Percentiles rank a stretch among this genome's conserved stretches.
Conservation (phyloP, 2,797 vertebrate species). For the Spinibarbus caldwelli region DNA sequence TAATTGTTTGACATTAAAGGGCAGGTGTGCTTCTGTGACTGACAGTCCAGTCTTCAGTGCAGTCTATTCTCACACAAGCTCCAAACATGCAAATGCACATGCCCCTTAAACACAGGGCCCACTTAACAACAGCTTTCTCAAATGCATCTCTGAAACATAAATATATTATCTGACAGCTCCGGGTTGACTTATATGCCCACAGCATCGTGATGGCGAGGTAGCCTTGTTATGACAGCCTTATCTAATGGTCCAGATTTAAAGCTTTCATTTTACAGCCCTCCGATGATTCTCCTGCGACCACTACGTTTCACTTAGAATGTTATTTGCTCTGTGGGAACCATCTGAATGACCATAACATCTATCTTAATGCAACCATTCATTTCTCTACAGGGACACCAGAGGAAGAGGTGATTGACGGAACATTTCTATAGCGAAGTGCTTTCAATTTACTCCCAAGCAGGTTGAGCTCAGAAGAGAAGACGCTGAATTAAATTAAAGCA, state of each 20-base stretch:
- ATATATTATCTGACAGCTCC: slow-evolving; percentile 26
- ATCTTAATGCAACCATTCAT: slow-evolving; percentile 62
- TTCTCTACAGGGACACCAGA: slow-evolving; percentile 51
- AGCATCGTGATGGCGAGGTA: slow-evolving; percentile 52
- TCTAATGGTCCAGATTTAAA: slow-evolving; percentile 65
- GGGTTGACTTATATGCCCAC: slow-evolving; percentile 32
- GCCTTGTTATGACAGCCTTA: slow-evolving; percentile 51
- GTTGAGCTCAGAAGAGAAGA: slow-evolving; percentile 31
- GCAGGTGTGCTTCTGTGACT: slow-evolving; percentile 39
- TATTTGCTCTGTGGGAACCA: slow-evolving; percentile 64
- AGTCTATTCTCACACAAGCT: background rate
- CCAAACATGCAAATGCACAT: background rate
- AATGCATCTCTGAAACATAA: slow-evolving; percentile 1
- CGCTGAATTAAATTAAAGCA: slow-evolving; percentile 23
- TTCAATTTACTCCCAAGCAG: slow-evolving; percentile 35
- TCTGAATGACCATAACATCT: slow-evolving; percentile 57
- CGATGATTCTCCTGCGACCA: slow-evolving; percentile 58
- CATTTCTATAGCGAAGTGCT: slow-evolving; percentile 27
- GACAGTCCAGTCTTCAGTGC: background rate
- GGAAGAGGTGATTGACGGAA: slow-evolving; percentile 48
- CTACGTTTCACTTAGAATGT: slow-evolving; percentile 59
- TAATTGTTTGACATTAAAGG: slow-evolving; percentile 58
- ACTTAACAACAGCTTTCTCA: background rate
- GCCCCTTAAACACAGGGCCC: background rate
- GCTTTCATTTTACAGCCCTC: slow-evolving; percentile 59